phyloP scores from a whole-genome alignment of 1,140 invertebrate genomes.

The Drosophila kikkawai region DNA sequence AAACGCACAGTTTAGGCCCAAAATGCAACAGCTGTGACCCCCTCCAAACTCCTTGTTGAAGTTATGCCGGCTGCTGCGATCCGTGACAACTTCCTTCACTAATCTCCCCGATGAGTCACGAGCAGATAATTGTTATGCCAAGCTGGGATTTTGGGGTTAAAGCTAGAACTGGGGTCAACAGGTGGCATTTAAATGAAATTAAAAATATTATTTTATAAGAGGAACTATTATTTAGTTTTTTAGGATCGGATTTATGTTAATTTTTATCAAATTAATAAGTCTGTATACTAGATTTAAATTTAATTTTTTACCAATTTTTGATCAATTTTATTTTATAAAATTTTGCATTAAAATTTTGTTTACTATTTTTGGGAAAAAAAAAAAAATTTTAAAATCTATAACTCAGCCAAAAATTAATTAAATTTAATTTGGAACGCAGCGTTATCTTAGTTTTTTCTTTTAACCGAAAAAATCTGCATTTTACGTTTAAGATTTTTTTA shows the following conservation, averaged over 20 bases:
- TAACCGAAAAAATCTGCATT: no score
- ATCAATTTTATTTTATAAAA: no score
- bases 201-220: neutral
- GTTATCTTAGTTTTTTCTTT: no score
- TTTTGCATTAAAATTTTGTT: no score
- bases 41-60: slow-evolving; percentile 7
- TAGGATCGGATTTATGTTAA: no score
- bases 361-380: no score
- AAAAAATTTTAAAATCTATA: no score
- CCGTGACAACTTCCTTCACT: slow-evolving; percentile 33
- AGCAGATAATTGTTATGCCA: slow-evolving; percentile 21
- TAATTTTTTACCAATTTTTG: no score
- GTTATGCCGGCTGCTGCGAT: slow-evolving; percentile 21
- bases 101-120: slow-evolving; percentile 20
- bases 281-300: neutral
- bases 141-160: neutral
- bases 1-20: slow-evolving; percentile 74
- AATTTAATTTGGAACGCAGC: no score
- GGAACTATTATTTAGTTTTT: neutral
- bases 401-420: no score
- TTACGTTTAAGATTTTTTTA: no score
- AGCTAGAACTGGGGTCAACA: neutral
- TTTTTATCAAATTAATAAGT: neutral
- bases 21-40: slow-evolving; percentile 74
- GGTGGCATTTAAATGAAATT: no score